phyloP scores from a whole-genome alignment of 1,140 invertebrate species.

The Alviniconcha marisindica region DNA sequence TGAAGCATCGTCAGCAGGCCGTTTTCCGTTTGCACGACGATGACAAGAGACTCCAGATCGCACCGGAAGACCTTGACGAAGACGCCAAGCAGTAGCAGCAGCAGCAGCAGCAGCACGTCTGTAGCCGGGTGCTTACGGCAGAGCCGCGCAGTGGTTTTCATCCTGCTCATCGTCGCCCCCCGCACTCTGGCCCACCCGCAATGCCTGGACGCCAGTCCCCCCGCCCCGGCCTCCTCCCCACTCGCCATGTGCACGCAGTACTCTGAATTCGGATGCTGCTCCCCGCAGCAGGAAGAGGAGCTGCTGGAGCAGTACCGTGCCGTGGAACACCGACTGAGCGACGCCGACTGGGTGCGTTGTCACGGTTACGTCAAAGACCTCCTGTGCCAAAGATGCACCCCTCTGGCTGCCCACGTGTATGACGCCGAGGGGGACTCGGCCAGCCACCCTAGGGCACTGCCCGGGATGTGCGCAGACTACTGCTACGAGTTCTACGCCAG shows the following conservation, averaged over 20 bases:
- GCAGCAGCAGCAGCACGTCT: not conserved
- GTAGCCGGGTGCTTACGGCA: not conserved
- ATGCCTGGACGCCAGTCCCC: conserved; percentile 69
- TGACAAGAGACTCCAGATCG: not conserved
- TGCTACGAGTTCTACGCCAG: conserved; percentile 57
- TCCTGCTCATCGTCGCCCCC: no score
- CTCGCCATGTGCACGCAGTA: conserved; percentile 67
- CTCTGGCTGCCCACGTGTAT: conserved; percentile 70
- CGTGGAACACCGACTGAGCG: not conserved
- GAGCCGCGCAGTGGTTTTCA: not conserved
- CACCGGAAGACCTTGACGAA: no score
- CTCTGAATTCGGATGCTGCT: conserved; percentile 53
- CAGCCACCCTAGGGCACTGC: conserved; percentile 48
- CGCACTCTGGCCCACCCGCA: conserved; percentile 63
- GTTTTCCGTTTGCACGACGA: not conserved
- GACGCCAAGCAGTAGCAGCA: no score
- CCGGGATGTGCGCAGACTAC: conserved; percentile 61
- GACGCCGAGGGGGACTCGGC: conserved; percentile 50
- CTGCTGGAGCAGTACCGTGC: conserved; percentile 8
- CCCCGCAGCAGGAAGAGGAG: not conserved
- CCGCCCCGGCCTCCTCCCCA: conserved; percentile 40
- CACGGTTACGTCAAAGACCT: conserved; percentile 53
- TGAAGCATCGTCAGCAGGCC: not conserved
- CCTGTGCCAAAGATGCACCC: conserved; percentile 69
- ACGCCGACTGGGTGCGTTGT: conserved; percentile 46